Base-by-base conservation (phyloP, 1,140 invertebrate genomes). In the Penaeus vannamei region DNA sequence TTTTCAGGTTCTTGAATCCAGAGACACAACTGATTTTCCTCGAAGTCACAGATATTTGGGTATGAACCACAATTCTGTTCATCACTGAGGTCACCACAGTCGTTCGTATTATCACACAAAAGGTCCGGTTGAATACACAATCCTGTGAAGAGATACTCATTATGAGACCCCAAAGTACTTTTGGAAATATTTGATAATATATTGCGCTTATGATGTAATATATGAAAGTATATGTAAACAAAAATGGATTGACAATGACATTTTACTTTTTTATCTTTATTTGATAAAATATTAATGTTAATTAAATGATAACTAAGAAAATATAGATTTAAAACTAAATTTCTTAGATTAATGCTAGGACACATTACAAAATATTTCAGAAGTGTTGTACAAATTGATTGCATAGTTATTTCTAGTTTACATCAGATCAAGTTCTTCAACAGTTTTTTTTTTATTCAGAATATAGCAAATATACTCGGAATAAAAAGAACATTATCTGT, bases 31-130 rank as follows among this genome's bases (percentile, higher is more conserved):
- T 66, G 46, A 84, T 64, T 59, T 53, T 89, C 87, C 53, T 89
- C 87, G 66, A 89, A 60, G n/a, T 60, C 79, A 79, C 87, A 89
- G 8, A 84, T 64, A 4, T 81, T 42, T 1, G 64, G 26, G 69
- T 80, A 89, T 12, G 2, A 32, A 26, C 80, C 87, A 85, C 87
- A 89, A 20, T 79, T 62, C 22, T 64, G 19, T 61, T 89, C 87
- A 84, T 89, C 87, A 84, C 29, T 79, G 10, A 72, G 22, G 72
- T 89, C 83, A 42, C 81, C 81, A 59, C 87, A 89, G 82, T 89
- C 87, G 23, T 89, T 89, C 32, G 87, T 89, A 60, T 83, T 85
- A 62, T 89, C 87, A 64, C 87, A 89, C 14, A 89, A 8, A 42
- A 89, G 79, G 4, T 84, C 82, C 53, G 22, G 80, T 36, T 62